Evolutionary conservation across 2,888 invertebrate genomes (phyloP).

Genomic region (Cosmia trapezina): DNA sequence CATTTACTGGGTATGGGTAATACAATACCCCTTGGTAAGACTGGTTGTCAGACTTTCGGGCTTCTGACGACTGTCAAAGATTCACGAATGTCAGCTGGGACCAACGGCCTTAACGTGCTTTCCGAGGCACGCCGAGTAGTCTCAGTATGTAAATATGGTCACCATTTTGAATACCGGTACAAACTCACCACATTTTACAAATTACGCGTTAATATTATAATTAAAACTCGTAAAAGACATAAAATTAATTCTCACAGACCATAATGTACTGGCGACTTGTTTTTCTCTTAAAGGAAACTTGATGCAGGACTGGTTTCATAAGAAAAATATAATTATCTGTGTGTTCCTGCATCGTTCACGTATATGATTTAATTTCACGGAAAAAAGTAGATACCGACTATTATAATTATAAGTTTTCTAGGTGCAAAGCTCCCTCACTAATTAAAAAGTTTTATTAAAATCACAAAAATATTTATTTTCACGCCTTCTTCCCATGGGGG

Average conservation of each 20-base stretch:
- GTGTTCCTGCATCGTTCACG: not conserved
- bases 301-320: not conserved
- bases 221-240: constrained; percentile 21
- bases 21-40: too few species aligned
- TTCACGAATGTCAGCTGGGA: too few species aligned
- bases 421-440: not conserved
- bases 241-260: constrained; percentile 1
- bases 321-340: constrained; percentile 31
- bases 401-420: not conserved
- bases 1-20: too few species aligned
- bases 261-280: not conserved
- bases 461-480: not conserved
- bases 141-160: too few species aligned
- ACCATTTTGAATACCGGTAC: too few species aligned
- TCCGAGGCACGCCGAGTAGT: too few species aligned
- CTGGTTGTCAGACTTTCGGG: too few species aligned
- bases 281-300: constrained; percentile 20
- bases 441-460: not conserved
- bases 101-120: too few species aligned
- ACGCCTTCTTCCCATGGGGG: not conserved
- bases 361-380: not conserved
- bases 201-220: constrained; percentile 7
- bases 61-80: too few species aligned
- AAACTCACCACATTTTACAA: not conserved
- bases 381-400: not conserved